These are phyloP conservation scores for Rhinophrynus dorsalis DNA, from an alignment of 2,797 vertebrate genomes.

Conservation along the genomic window DNA sequence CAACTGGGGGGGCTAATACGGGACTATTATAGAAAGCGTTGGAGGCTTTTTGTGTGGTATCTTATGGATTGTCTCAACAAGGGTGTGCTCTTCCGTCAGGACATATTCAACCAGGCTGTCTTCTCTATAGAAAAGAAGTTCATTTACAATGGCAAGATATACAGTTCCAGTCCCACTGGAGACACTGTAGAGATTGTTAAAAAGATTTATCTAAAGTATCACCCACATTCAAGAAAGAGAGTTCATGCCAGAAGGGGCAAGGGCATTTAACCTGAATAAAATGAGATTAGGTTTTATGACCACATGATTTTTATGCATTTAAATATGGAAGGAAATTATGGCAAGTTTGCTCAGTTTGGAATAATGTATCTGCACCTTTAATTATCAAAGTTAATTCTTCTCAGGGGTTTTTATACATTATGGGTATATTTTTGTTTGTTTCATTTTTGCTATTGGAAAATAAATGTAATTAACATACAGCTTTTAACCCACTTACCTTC, in stretches of 20 bases:
- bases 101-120: constrained; percentile 79
- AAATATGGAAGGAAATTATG: no score
- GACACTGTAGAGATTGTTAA: constrained; percentile 77
- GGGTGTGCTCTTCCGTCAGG: constrained; percentile 82
- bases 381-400: no score
- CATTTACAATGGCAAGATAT: constrained; percentile 72
- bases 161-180: constrained; percentile 75
- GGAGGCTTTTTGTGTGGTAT: constrained; percentile 81
- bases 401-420: no score
- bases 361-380: no score
- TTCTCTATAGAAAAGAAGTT: constrained; percentile 86
- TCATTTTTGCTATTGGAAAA: no score
- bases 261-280: neutral
- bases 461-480: no score
- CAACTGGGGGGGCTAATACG: constrained; percentile 87
- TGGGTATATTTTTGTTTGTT: no score
- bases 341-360: no score
- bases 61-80: constrained; percentile 80
- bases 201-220: constrained; percentile 88
- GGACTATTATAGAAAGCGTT: constrained; percentile 88
- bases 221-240: constrained; percentile 62
- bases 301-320: no score
- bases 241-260: neutral
- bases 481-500: no score
- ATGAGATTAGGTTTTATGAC: no score